Conservation (phyloP, 2,113 vertebrate genomes). For the Hoplias malabaricus region DNA sequence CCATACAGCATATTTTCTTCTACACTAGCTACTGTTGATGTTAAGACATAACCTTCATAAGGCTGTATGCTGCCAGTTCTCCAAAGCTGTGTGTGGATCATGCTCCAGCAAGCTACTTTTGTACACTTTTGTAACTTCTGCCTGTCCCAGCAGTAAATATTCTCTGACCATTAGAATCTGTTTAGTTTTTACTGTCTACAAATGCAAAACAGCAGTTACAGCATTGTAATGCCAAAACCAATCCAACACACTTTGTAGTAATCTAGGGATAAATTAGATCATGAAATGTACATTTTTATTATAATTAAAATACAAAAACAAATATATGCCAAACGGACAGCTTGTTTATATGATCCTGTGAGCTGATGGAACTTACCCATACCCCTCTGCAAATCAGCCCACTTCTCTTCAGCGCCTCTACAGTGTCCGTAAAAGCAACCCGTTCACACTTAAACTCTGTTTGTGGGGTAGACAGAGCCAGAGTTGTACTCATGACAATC, state of each 20-base stretch:
- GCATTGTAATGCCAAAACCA: not conserved
- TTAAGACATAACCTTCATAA: constrained; percentile 65
- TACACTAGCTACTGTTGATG: not conserved
- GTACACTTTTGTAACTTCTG: constrained; percentile 59
- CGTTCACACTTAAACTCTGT: constrained; percentile 71
- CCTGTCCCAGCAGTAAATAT: constrained; percentile 63
- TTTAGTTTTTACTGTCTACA: constrained; percentile 55
- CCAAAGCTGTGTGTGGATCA: constrained; percentile 60
- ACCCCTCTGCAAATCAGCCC: constrained; percentile 62
- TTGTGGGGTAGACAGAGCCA: constrained; percentile 11
- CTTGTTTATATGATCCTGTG: not conserved
- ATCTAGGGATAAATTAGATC: no score
- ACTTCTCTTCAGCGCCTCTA: constrained; percentile 66
- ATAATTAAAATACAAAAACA: not conserved
- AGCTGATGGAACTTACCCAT: constrained; percentile 60
- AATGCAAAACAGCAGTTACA: constrained; percentile 29
- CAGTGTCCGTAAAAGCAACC: constrained; percentile 67
- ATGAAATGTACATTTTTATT: no score
- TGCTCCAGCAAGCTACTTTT: constrained; percentile 67
- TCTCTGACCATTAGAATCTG: constrained; percentile 66
- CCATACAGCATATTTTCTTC: not conserved
- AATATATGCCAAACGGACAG: no score
- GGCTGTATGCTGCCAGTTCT: constrained; percentile 63
- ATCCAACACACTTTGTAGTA: not conserved
- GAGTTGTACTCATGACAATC: not conserved